Evolutionary conservation across 2,888 invertebrate genomes (phyloP).

Genomic region (Lepidochitona cinerea): DNA sequence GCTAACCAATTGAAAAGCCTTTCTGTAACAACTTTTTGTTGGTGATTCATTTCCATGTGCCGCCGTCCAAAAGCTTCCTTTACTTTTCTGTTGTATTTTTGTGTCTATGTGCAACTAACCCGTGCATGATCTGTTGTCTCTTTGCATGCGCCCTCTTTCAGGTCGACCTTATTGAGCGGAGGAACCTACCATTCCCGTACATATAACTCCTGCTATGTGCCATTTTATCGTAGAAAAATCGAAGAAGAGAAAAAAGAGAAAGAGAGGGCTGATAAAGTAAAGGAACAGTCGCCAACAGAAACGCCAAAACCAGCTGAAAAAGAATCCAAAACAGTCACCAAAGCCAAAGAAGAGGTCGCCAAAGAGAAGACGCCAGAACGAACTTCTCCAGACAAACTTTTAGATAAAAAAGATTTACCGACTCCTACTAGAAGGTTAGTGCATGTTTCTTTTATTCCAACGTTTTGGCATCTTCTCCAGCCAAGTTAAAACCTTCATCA

Average conservation of each 20-base stretch:
- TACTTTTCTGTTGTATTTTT: no score
- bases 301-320: neutral
- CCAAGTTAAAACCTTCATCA: no score
- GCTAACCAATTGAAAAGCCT: no score
- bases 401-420: no score
- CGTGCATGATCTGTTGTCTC: neutral
- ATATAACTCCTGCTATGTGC: constrained; percentile 38
- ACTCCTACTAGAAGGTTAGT: no score
- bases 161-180: neutral
- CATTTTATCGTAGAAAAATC: constrained; percentile 48
- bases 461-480: no score
- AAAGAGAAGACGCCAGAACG: neutral
- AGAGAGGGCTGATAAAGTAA: neutral
- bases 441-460: no score
- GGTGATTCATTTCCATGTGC: no score
- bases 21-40: no score
- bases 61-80: no score
- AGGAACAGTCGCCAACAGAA: neutral
- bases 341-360: neutral
- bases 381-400: no score
- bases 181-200: neutral
- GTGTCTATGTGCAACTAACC: neutral
- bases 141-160: neutral
- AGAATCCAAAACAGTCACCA: neutral
- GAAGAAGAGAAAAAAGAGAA: constrained; percentile 36